Conservation (phyloP, 2,113 vertebrate species). For the Crotophaga sulcirostris region DNA sequence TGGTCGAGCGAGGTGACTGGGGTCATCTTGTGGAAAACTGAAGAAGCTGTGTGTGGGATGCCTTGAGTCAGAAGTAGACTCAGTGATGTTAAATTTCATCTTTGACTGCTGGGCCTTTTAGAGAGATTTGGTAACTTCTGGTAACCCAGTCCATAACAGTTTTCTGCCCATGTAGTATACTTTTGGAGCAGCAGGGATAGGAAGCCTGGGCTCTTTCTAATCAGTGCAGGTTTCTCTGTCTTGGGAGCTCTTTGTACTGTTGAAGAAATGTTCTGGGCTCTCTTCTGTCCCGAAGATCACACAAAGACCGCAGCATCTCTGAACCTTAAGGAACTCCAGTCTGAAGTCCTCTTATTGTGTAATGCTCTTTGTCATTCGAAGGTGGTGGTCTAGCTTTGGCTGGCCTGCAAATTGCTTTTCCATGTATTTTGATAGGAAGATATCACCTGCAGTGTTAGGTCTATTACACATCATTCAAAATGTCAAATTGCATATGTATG, state of each 20-base stretch:
- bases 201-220: neutral
- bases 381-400: neutral
- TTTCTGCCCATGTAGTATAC: neutral
- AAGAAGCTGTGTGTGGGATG: neutral
- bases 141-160: accelerated
- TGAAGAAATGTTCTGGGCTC: neutral
- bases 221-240: neutral
- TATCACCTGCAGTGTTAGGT: neutral
- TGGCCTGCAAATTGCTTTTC: neutral
- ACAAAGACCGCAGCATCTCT: neutral
- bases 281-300: neutral
- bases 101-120: neutral
- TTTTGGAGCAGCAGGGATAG: neutral
- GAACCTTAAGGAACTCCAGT: neutral
- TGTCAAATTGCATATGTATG: neutral
- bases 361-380: neutral
- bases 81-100: neutral
- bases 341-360: neutral
- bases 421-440: neutral
- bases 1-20: accelerated
- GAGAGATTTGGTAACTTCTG: neutral
- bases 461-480: neutral
- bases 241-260: neutral
- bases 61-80: neutral
- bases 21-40: neutral